phyloP scores from a whole-genome alignment of 2,113 vertebrate genomes.

The Pantherophis guttatus region DNA sequence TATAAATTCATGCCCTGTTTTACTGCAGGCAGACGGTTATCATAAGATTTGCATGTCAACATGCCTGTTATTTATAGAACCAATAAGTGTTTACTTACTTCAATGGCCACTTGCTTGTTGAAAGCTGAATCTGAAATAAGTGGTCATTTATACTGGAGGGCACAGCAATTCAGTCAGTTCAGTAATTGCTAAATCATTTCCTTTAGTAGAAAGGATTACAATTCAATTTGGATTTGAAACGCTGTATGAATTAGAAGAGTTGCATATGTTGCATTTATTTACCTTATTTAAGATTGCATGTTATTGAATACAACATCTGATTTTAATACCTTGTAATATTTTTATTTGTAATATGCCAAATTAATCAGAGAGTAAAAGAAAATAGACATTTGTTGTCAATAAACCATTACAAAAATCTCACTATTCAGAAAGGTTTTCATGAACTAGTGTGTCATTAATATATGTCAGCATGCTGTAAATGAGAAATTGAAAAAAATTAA shows the following conservation, averaged over 20 bases:
- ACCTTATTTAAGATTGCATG: slow-evolving; percentile 44
- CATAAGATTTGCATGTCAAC: slow-evolving; percentile 13
- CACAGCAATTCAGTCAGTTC: slow-evolving; percentile 14
- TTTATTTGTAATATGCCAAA: slow-evolving; percentile 60
- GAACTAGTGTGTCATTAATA: slow-evolving; percentile 27
- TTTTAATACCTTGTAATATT: slow-evolving; percentile 62
- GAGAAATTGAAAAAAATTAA: not conserved
- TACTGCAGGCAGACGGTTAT: not conserved
- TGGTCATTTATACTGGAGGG: not conserved
- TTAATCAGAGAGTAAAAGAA: slow-evolving; percentile 67
- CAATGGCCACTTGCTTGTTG: slow-evolving; percentile 38
- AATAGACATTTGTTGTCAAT: slow-evolving; percentile 50
- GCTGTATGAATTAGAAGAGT: slow-evolving; percentile 22
- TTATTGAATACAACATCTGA: slow-evolving; percentile 51
- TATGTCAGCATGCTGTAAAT: not conserved
- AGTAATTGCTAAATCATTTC: not conserved
- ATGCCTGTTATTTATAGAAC: slow-evolving; percentile 7
- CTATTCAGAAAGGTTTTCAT: slow-evolving; percentile 53
- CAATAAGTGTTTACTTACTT: slow-evolving; percentile 34
- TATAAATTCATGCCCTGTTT: slow-evolving; percentile 12
- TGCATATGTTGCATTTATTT: slow-evolving; percentile 34
- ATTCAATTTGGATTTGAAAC: slow-evolving; percentile 12
- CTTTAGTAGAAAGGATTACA: slow-evolving; percentile 30
- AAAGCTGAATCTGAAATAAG: slow-evolving; percentile 24
- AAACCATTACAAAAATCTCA: slow-evolving; percentile 59